These are phyloP conservation scores for Bacillus rossius DNA, from an alignment of 1,140 invertebrate genomes.

Conservation along the genomic window DNA sequence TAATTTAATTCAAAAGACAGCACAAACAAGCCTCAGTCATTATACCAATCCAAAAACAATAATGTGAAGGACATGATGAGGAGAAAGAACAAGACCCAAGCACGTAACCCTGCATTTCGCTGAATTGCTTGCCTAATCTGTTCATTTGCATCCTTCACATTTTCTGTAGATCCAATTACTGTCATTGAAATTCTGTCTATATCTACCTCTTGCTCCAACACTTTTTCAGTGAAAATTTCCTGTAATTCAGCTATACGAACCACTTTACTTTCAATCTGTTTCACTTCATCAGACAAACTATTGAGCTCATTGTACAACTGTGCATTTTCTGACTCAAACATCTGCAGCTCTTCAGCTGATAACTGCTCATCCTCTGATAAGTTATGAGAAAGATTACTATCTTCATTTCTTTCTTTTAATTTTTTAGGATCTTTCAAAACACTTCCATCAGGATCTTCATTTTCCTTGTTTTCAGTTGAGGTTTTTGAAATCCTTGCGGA, in stretches of 20 bases:
- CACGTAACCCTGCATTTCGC: constrained; percentile 88
- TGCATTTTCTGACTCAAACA: constrained; percentile 83
- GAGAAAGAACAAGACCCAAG: constrained; percentile 93
- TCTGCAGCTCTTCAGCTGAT: constrained; percentile 82
- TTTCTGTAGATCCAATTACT: constrained; percentile 88
- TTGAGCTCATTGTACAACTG: constrained; percentile 81
- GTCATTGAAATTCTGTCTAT: constrained; percentile 84
- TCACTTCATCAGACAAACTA: constrained; percentile 61
- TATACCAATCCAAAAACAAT: constrained; percentile 98
- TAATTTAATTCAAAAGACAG: too few relatives aligned
- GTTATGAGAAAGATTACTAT: constrained; percentile 28
- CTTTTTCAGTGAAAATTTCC: constrained; percentile 95
- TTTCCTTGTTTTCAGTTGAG: not conserved
- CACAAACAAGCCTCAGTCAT: too few relatives aligned
- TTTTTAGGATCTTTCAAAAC: not conserved
- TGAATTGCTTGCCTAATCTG: constrained; percentile 95
- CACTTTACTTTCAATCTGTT: constrained; percentile 87
- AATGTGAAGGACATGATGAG: constrained; percentile 94
- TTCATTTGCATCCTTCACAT: constrained; percentile 94
- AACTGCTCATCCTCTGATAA: constrained; percentile 35
- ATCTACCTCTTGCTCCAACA: constrained; percentile 91
- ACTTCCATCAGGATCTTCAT: not conserved
- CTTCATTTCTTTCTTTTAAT: constrained; percentile 10
- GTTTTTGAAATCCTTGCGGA: constrained; percentile 21
- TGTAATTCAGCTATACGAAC: constrained; percentile 95